These are phyloP conservation scores for Melanostigma gelatinosum DNA, from an alignment of 2,113 vertebrate genomes.

Conservation along the genomic window DNA sequence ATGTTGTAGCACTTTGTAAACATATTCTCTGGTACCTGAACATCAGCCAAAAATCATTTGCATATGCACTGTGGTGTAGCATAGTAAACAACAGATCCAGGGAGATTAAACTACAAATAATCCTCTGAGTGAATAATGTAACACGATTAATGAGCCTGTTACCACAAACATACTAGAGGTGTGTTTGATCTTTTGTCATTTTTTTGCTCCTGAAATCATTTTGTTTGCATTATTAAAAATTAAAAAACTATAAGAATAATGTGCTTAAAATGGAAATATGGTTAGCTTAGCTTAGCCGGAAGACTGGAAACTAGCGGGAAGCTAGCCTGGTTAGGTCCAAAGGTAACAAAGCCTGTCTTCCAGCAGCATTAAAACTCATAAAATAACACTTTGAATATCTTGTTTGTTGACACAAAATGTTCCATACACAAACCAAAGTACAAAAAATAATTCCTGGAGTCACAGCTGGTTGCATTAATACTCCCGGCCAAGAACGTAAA, in stretches of 20 bases:
- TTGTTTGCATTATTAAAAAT: background rate
- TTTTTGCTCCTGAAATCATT: background rate
- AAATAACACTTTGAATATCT: background rate
- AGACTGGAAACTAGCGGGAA: background rate
- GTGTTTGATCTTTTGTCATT: background rate
- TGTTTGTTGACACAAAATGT: background rate
- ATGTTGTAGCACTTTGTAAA: slow-evolving; percentile 12
- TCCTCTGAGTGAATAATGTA: slow-evolving; percentile 26
- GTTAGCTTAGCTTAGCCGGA: background rate
- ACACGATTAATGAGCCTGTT: slow-evolving; percentile 20
- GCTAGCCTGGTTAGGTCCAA: background rate
- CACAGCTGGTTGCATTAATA: too few relatives aligned
- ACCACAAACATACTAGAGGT: background rate
- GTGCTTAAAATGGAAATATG: background rate
- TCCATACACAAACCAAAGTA: too few relatives aligned
- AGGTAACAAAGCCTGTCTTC: background rate
- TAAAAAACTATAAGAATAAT: background rate
- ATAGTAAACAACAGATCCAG: slow-evolving; percentile 35
- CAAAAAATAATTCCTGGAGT: too few relatives aligned
- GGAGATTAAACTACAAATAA: slow-evolving; percentile 38
- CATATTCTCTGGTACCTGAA: slow-evolving; percentile 30
- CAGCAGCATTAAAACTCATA: background rate
- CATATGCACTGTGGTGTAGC: slow-evolving; percentile 30
- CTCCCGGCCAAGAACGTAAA: too few relatives aligned
- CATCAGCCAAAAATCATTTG: slow-evolving; percentile 39